Percentiles rank a stretch among this genome's conserved stretches.
phyloP scores from a whole-genome alignment of 2,797 vertebrate genomes.

The Erethizon dorsatum region DNA sequence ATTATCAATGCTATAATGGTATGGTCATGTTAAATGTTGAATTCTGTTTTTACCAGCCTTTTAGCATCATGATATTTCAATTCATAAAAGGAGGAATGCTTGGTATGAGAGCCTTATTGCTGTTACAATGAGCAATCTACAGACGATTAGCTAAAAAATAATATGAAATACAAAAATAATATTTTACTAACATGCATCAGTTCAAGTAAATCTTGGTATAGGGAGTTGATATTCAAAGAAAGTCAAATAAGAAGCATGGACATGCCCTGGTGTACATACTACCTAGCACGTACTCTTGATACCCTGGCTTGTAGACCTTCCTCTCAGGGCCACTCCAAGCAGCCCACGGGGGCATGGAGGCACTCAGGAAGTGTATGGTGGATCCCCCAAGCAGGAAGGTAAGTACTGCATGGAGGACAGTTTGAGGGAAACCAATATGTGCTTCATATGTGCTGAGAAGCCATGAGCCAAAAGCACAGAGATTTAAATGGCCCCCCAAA shows the following conservation, averaged over 20 bases:
- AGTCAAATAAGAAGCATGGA: constrained; percentile 50
- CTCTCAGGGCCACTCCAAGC: constrained; percentile 34
- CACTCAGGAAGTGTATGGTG: constrained; percentile 70
- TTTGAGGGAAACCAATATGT: constrained; percentile 82
- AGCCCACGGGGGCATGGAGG: constrained; percentile 73
- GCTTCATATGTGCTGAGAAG: constrained; percentile 82
- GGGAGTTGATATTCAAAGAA: constrained; percentile 52
- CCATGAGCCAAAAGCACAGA: constrained; percentile 74
- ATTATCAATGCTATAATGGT: neutral
- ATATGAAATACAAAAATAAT: constrained; percentile 74
- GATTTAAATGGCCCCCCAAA: constrained; percentile 79
- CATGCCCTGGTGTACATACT: neutral
- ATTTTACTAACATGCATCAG: neutral
- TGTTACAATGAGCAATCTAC: constrained; percentile 63
- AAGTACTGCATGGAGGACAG: constrained; percentile 68
- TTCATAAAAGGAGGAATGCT: constrained; percentile 60
- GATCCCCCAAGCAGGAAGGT: constrained; percentile 74
- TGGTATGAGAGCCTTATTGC: constrained; percentile 48
- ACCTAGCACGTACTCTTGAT: too few species aligned
- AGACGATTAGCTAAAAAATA: neutral
- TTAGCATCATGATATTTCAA: constrained; percentile 47
- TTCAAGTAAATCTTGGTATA: constrained; percentile 68
- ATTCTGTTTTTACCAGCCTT: constrained; percentile 51
- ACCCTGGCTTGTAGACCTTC: neutral
- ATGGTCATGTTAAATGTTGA: constrained; percentile 57